Base-by-base conservation (phyloP, 2,888 invertebrate genomes). In the Drosophila histrio region DNA sequence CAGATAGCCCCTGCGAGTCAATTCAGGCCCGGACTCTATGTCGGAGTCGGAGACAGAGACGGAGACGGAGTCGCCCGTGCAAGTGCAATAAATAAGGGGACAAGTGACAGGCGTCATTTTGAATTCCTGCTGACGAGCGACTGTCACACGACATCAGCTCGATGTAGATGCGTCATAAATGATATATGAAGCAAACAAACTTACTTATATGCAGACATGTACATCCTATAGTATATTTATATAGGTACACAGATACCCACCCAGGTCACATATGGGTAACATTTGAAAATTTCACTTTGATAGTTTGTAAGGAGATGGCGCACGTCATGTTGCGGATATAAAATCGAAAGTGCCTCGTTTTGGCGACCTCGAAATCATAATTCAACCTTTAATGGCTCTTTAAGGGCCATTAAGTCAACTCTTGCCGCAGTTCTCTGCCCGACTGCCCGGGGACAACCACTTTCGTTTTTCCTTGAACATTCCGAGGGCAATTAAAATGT, bases 281-380 rank as follows among this genome's bases (percentile, higher is more conserved):
- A 62, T 50, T 67, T 41, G 54, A 47, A 34, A 24, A 39, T 13
- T 39, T 50, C 17, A 44, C 44, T 72, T 43, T 38, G 39, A 43
- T 50, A 54, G 53, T 59, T 64, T 47, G 54, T 21, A 41, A 8
- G 56, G 17, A 32, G 26, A 28, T 44, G 32, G 9, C 49, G 21
- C 47, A 60, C 54, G 56, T 38, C 72, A 38, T 71, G 59, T 54
- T 60, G 72, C 52, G 54, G 46, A 72, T 66, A 49, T 49, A 41
- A 52, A 47, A 46, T 52, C 17, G 30, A 43, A 8, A 53, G 65
- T 59, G 58, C 43, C 39, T 30, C 24, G 28, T 57, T 71, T 56
- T 34, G 44, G 68, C 81, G 79, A 83, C 84, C 87, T 84, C 87
- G 87, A 86, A 75, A 75, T 73, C 76, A 72, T 86, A 73, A 79